Base-by-base conservation (phyloP, 2,888 invertebrate species). In the Priocnemis perturbator region DNA sequence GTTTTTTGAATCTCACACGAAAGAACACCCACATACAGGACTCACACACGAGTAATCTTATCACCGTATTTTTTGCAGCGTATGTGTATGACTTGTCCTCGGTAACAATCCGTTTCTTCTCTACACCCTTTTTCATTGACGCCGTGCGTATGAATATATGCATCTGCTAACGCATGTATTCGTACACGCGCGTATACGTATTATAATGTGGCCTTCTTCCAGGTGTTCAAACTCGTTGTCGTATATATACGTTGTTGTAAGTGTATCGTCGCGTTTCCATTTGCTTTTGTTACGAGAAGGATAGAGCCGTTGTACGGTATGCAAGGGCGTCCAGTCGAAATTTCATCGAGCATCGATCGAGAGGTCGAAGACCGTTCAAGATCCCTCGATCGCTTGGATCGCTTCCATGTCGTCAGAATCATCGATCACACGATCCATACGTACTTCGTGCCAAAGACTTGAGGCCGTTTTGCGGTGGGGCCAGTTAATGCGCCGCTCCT, bases 141-240 rank as follows among this genome's bases (percentile, higher is more conserved):
- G 11, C 11, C 37, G 37, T 37, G 37, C 37, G 37, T 37, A 37
- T 11, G 37, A 37, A 37, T 63, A 56, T 62, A 48, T 15, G 44
- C 61, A 30, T 66, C 45, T 26, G 60, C 53, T 53, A 65, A 55
- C 60, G 55, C 60, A 60, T 55, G 53, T 26, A 62, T 57, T 45
- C 26, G 30, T 64, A 57, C 57, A 57, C 52, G 26, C 45, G 56
- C 30, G n/a, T 52, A 7, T n/a, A 57, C 23, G 23, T 23, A 15
- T 20, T 53, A 57, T 69, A 69, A 71, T 65, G 71, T 69, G 63
- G 71, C 69, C 74, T 76, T 76, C 60, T 63, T 76, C 71, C 71
- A 76, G 74, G 67, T 75, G 68, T 69, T 67, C 74, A 59, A 57
- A 47, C 52, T 55, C 69, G 62, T 3, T 61, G 56, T 70, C 64